A percentile compares a stretch with the other conserved stretches of the same genome.
Evolutionary conservation across 2,113 vertebrate species (phyloP).

Genomic region (Varanus komodoensis): DNA sequence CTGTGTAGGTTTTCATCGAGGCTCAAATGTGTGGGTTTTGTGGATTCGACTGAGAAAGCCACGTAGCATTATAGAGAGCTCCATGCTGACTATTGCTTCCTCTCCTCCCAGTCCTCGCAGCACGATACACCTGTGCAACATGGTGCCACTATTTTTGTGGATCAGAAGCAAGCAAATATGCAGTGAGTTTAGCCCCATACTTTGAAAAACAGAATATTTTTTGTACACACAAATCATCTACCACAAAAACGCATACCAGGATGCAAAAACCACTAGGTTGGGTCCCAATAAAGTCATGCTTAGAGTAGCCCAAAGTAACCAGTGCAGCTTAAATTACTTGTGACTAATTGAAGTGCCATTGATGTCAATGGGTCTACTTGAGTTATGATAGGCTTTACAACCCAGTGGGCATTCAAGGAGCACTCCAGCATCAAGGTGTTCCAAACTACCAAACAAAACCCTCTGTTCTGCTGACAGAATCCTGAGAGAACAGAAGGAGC

Average conservation of each 20-base stretch:
- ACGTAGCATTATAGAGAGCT: neutral
- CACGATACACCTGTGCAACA: neutral
- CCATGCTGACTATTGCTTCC: neutral
- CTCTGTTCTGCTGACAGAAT: too few species aligned
- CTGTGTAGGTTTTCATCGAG: neutral
- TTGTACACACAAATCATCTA: neutral
- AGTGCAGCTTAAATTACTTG: too few species aligned
- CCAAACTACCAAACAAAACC: too few species aligned
- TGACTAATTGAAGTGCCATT: too few species aligned
- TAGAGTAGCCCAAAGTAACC: too few species aligned
- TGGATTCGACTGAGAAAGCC: neutral
- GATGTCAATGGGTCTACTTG: too few species aligned
- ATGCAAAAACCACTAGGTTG: neutral
- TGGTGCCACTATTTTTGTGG: neutral
- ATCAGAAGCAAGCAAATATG: neutral
- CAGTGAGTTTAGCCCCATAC: neutral
- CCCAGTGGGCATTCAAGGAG: too few species aligned
- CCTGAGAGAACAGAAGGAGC: too few species aligned
- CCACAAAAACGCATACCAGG: neutral
- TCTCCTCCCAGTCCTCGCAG: neutral
- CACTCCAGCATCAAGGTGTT: too few species aligned
- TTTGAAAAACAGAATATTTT: neutral
- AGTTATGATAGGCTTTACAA: too few species aligned
- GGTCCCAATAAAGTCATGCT: too few species aligned
- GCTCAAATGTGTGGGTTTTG: neutral